These are phyloP conservation scores for Cyanocitta stelleri DNA, from an alignment of 2,113 vertebrate species.

Conservation along the genomic window DNA sequence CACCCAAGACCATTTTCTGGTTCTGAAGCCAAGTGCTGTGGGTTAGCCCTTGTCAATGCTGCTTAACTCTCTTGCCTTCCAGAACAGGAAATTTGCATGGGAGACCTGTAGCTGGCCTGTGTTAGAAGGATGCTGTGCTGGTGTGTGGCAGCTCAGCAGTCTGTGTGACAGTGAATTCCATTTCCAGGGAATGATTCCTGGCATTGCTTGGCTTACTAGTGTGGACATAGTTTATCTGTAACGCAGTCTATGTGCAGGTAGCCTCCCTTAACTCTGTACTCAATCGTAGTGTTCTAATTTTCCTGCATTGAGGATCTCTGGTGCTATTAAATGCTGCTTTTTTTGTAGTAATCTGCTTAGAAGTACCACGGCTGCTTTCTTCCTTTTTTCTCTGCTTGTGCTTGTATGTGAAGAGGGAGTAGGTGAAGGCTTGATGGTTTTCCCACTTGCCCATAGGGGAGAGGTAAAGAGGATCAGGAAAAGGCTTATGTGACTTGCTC, in stretches of 20 bases:
- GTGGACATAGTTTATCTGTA: background rate
- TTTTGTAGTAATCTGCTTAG: background rate
- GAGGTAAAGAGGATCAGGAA: background rate
- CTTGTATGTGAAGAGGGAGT: background rate
- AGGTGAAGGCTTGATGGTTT: background rate
- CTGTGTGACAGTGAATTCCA: background rate
- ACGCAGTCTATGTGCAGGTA: background rate
- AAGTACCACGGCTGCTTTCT: background rate
- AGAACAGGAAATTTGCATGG: background rate
- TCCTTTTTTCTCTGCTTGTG: background rate
- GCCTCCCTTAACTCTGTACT: background rate
- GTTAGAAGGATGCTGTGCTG: background rate
- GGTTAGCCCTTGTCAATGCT: background rate
- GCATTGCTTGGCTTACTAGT: background rate
- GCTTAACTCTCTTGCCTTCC: background rate
- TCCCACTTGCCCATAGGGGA: background rate
- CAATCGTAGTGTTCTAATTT: background rate
- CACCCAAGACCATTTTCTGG: background rate
- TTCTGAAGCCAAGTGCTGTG: background rate
- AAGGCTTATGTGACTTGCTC: accelerated
- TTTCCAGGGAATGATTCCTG: background rate
- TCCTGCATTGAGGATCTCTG: background rate
- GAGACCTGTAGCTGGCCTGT: background rate
- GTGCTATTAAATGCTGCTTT: background rate
- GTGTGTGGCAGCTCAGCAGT: background rate